phyloP scores from a whole-genome alignment of 2,113 vertebrate species.

The Pleuronectes platessa region DNA sequence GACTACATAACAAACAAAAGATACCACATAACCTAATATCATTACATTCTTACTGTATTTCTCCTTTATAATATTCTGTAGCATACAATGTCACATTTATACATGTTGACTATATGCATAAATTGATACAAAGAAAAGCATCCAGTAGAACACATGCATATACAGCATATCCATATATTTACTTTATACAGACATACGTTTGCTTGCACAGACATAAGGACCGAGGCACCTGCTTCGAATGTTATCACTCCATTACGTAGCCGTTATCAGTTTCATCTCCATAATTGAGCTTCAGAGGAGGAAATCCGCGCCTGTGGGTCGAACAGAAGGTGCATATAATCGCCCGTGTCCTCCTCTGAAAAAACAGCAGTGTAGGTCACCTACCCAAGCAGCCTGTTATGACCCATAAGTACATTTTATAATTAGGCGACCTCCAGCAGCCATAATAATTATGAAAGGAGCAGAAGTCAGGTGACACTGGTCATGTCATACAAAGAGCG shows the following conservation, averaged over 20 bases:
- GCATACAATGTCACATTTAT: too few relatives aligned
- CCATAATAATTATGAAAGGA: not conserved
- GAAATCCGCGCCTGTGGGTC: not conserved
- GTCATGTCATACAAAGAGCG: not conserved
- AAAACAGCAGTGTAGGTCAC: not conserved
- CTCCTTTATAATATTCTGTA: too few relatives aligned
- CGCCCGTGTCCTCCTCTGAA: not conserved
- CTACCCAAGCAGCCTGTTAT: not conserved
- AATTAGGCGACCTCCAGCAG: not conserved
- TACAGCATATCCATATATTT: not conserved
- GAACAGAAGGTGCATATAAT: not conserved
- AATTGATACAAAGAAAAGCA: too few relatives aligned
- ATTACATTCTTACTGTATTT: too few relatives aligned
- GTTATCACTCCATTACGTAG: not conserved
- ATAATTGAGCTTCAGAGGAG: slow-evolving; percentile 2
- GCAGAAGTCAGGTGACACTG: not conserved
- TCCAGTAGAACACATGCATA: not conserved
- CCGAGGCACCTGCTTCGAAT: not conserved
- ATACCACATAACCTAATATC: too few relatives aligned
- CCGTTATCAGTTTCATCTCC: not conserved
- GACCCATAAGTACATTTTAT: not conserved
- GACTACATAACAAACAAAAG: too few relatives aligned
- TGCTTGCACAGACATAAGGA: not conserved
- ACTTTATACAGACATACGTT: not conserved
- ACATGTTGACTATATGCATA: too few relatives aligned